Percentiles rank a stretch among this genome's conserved stretches.
Evolutionary conservation across 2,888 invertebrate genomes (phyloP).

Genomic region (Lypha dubia): DNA sequence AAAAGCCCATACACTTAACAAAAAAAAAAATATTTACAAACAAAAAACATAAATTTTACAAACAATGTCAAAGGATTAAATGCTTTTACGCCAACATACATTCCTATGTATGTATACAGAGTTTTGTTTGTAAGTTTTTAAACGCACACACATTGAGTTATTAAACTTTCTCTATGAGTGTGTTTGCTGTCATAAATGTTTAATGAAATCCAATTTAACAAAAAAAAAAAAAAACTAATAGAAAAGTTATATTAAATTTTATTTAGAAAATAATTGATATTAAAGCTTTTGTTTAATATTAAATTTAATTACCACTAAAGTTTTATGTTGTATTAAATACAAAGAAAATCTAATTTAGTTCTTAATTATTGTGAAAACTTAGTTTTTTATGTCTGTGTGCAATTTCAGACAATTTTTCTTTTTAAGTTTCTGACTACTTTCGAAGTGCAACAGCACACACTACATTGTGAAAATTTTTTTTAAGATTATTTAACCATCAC

Average conservation of each 20-base stretch:
- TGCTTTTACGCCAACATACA: slow-evolving; percentile 14
- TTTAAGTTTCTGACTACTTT: too few species aligned
- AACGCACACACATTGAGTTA: background rate
- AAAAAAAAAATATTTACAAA: slow-evolving; percentile 24
- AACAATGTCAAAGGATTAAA: slow-evolving; percentile 47
- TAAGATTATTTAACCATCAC: too few species aligned
- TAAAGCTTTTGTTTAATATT: background rate
- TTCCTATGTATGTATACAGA: background rate
- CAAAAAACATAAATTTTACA: slow-evolving; percentile 36
- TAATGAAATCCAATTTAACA: background rate
- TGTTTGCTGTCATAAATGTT: background rate
- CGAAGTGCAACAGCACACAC: too few species aligned
- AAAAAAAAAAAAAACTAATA: too few species aligned
- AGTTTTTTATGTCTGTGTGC: background rate
- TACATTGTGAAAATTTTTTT: too few species aligned
- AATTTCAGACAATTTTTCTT: background rate
- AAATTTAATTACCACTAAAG: background rate
- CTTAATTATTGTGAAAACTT: too few species aligned
- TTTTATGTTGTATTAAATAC: background rate
- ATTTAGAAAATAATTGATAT: slow-evolving; percentile 2
- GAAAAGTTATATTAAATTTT: background rate
- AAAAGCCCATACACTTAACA: background rate
- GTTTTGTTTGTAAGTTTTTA: background rate
- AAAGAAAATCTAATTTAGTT: too few species aligned
- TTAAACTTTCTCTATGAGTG: background rate